A percentile compares a stretch with the other conserved stretches of the same genome.
These are phyloP conservation scores for Nephrotoma appendiculata DNA, from an alignment of 2,888 invertebrate genomes.

Conservation along the genomic window DNA sequence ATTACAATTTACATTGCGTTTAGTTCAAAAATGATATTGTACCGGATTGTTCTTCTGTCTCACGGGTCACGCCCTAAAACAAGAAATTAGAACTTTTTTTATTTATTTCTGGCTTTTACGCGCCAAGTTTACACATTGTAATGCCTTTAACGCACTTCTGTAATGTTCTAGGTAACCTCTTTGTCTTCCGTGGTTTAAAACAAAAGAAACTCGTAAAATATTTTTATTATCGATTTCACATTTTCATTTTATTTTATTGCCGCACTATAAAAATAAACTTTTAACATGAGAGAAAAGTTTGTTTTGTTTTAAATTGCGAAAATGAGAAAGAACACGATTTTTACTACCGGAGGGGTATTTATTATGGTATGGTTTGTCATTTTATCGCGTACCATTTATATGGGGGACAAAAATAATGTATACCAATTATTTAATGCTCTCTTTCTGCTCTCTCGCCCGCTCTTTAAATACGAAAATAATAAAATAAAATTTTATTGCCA, in stretches of 20 bases:
- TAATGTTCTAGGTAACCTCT: too few relatives aligned
- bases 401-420: background rate
- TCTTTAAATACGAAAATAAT: background rate
- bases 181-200: background rate
- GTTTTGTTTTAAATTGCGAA: background rate
- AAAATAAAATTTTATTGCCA: background rate
- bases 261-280: background rate
- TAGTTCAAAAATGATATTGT: too few relatives aligned
- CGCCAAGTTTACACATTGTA: too few relatives aligned
- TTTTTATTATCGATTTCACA: background rate
- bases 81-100: too few relatives aligned
- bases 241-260: background rate
- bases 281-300: background rate
- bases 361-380: background rate
- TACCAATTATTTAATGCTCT: background rate
- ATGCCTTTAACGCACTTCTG: too few relatives aligned
- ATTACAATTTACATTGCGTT: too few relatives aligned
- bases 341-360: background rate
- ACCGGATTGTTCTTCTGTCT: too few relatives aligned
- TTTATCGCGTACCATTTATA: background rate
- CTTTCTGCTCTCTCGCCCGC: background rate
- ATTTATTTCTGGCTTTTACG: too few relatives aligned
- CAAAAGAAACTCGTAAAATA: background rate
- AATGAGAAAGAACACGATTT: background rate
- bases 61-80: too few relatives aligned